phyloP scores from a whole-genome alignment of 2,113 vertebrate genomes.

The Notothenia coriiceps region DNA sequence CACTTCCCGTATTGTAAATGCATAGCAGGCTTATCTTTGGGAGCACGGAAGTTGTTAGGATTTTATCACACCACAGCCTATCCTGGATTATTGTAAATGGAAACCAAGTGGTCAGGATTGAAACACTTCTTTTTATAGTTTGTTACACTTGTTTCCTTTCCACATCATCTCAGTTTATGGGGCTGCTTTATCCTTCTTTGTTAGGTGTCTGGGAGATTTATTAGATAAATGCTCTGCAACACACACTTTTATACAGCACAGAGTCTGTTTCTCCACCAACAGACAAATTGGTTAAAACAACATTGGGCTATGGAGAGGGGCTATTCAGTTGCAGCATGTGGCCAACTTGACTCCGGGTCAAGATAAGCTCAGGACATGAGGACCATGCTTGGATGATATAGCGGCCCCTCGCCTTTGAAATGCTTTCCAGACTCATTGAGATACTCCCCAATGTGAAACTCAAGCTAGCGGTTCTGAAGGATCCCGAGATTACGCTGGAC shows the following conservation, averaged over 20 bases:
- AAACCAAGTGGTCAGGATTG: conserved; percentile 72
- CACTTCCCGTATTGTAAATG: conserved; percentile 77
- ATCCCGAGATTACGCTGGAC: conserved; percentile 80
- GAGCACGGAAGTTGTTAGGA: conserved; percentile 82
- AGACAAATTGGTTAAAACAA: conserved; percentile 52
- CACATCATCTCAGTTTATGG: conserved; percentile 34
- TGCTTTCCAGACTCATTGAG: conserved; percentile 78
- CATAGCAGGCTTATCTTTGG: conserved; percentile 78
- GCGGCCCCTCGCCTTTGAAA: conserved; percentile 80
- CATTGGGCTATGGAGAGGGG: conserved; percentile 56
- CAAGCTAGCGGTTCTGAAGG: conserved; percentile 79
- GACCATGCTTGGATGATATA: conserved; percentile 77
- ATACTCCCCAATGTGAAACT: conserved; percentile 81
- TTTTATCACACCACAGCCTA: conserved; percentile 76
- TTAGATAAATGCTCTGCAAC: background rate
- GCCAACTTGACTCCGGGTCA: conserved; percentile 77
- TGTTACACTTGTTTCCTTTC: conserved; percentile 38
- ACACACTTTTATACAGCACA: background rate
- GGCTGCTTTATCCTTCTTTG: conserved; percentile 11
- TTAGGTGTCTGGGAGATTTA: background rate
- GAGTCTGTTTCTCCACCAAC: conserved; percentile 31
- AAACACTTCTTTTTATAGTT: conserved; percentile 61
- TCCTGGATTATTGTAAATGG: conserved; percentile 78
- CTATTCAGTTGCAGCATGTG: conserved; percentile 67
- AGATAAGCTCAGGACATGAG: conserved; percentile 78